phyloP scores from a whole-genome alignment of 2,113 vertebrate genomes.

The Pipa parva region DNA sequence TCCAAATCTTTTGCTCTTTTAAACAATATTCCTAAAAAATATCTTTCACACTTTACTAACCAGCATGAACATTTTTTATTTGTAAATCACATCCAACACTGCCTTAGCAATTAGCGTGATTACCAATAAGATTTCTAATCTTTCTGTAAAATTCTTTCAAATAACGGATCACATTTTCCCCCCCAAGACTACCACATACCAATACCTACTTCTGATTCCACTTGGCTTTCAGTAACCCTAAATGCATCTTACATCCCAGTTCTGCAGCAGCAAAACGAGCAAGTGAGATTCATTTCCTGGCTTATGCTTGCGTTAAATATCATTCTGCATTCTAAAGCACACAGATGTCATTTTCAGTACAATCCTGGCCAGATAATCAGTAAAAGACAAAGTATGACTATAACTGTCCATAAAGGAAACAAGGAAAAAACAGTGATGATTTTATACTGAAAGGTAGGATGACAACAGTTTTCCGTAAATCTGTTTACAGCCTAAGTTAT shows the following conservation, averaged over 20 bases:
- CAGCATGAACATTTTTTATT: no score
- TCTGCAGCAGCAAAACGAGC: not conserved
- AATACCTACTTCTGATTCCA: conserved; percentile 16
- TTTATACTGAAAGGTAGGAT: not conserved
- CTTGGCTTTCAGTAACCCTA: not conserved
- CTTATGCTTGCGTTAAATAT: not conserved
- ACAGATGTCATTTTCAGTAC: not conserved
- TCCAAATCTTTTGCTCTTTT: no score
- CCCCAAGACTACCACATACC: not conserved
- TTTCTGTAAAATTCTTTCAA: not conserved
- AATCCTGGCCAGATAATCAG: not conserved
- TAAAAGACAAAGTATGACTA: not conserved
- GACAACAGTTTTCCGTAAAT: conserved; percentile 29
- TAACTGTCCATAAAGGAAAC: not conserved
- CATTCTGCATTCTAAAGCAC: not conserved
- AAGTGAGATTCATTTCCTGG: not conserved
- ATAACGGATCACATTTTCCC: not conserved
- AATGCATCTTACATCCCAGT: not conserved
- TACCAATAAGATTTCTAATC: not conserved
- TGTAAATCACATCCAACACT: not conserved
- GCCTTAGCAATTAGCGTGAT: not conserved
- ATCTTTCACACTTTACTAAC: no score
- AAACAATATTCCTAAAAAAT: no score
- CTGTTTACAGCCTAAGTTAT: conserved; percentile 10
- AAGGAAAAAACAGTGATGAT: not conserved